Evolutionary conservation across 2,888 invertebrate species (phyloP), one percentile per base, ranked within the genome.

Genomic region (Cheilosia soror): DNA sequence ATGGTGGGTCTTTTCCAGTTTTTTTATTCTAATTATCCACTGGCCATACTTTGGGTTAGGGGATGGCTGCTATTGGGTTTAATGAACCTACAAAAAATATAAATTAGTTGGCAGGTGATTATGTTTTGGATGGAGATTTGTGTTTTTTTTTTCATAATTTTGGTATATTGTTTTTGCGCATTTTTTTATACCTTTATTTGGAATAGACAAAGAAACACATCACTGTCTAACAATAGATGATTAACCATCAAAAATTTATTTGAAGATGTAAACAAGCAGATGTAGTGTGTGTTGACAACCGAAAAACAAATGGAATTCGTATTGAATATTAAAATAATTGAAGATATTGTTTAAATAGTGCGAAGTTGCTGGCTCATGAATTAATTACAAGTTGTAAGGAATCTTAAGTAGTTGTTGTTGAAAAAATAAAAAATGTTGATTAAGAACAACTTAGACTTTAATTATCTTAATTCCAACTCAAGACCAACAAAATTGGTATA

Each of bases 11-110:
- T 83, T 78, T 66, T 66, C 69, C 55, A 58, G 47, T 62, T 60
- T 71, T 65, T 33, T 29, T 33, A 20, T 37, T 33, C 5, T 47
- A 15, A 27, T 53, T 37, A 15, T n/a, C 11, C 44, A 31, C 42
- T 63, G 65, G 33, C 33, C 37, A 69, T 51, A 53, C 49, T 33
- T 51, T 49, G 63, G 57, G n/a, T 47, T 58, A 29, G 71, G 49
- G 58, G 49, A 49, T 37, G 15, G 20, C 65, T 58, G 31, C 44
- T 58, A 11, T 42, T 47, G 31, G 66, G 78, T 60, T 66, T 78
- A 83, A 72, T 78, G 82, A 83, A 83, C 82, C 49, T 78, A 42
- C 6, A 66, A 77, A 66, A 77, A 13, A 49, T 37, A 51, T 51
- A 66, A 53, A 71, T 75, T 62, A 44, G 31, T 68, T 44, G 15